phyloP scores from a whole-genome alignment of 2,888 invertebrate genomes.

The Scrobipalpa atriplicella region DNA sequence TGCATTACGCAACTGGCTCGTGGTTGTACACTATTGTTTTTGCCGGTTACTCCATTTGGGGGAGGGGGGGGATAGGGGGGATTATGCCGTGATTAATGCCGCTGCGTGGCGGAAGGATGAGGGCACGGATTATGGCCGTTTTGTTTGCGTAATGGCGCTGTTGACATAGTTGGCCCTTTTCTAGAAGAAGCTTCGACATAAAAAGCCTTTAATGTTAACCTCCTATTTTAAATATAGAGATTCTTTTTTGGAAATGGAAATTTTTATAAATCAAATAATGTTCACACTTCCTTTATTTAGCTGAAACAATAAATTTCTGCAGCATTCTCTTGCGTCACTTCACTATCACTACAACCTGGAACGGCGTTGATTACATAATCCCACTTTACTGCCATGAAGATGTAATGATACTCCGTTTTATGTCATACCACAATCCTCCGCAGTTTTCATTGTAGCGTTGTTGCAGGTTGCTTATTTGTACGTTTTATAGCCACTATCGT shows the following conservation, averaged over 20 bases:
- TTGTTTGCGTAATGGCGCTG: slow-evolving; percentile 47
- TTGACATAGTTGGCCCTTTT: slow-evolving; percentile 46
- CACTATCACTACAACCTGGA: background rate
- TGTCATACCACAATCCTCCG: background rate
- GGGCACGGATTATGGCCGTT: slow-evolving; percentile 48
- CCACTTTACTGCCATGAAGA: slow-evolving; percentile 10
- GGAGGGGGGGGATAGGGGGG: slow-evolving; percentile 62
- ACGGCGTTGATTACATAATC: background rate
- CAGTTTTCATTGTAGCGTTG: slow-evolving; percentile 13
- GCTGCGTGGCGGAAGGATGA: slow-evolving; percentile 51
- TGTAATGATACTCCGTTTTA: slow-evolving; percentile 19
- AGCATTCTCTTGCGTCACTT: background rate
- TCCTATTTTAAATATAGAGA: too few relatives aligned
- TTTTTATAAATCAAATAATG: too few relatives aligned
- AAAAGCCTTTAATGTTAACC: too few relatives aligned
- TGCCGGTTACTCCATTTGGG: slow-evolving; percentile 54
- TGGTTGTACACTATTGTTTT: slow-evolving; percentile 30
- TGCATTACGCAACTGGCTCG: slow-evolving; percentile 26
- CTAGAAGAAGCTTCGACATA: background rate
- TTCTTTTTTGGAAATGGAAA: too few relatives aligned
- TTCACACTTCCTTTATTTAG: too few relatives aligned
- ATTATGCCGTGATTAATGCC: slow-evolving; percentile 65
- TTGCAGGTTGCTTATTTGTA: background rate
- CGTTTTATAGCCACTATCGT: slow-evolving; percentile 5
- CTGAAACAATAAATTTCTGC: too few relatives aligned